phyloP scores from a whole-genome alignment of 2,888 invertebrate species.

The Meteorus cinctellus region DNA sequence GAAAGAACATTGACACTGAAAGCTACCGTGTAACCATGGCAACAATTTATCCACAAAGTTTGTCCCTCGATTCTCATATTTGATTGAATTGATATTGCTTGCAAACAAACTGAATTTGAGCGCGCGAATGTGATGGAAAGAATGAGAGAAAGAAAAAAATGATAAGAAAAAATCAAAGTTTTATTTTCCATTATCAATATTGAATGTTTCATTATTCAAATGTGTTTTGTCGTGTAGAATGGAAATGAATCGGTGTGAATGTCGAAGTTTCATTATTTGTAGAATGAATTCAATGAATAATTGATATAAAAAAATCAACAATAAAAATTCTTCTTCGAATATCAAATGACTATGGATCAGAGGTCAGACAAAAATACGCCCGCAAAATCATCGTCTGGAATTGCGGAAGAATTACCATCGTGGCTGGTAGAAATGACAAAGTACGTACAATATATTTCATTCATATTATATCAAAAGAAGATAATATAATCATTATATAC shows the following conservation, averaged over 20 bases:
- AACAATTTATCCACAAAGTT: slow-evolving; percentile 36
- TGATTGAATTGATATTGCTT: slow-evolving; percentile 4
- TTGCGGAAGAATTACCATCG: slow-evolving; percentile 56
- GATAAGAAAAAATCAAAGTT: neutral
- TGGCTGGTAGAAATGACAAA: slow-evolving; percentile 63
- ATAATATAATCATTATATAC: neutral
- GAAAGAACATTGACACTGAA: slow-evolving; percentile 41
- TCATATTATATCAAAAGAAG: too few relatives aligned
- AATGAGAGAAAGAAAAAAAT: neutral
- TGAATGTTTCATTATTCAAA: neutral
- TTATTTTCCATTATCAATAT: neutral
- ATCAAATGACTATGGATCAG: slow-evolving; percentile 26
- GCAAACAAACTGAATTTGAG: slow-evolving; percentile 12
- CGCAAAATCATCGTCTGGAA: slow-evolving; percentile 42
- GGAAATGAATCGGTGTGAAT: neutral
- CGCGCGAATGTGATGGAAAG: slow-evolving; percentile 29
- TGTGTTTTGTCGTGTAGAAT: neutral
- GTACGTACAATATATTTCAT: slow-evolving; percentile 50
- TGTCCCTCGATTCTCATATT: slow-evolving; percentile 7
- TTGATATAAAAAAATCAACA: neutral
- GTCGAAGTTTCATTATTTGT: neutral
- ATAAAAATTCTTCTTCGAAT: neutral
- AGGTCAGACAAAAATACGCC: slow-evolving; percentile 46
- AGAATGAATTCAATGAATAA: neutral
- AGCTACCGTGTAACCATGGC: slow-evolving; percentile 22